phyloP scores from a whole-genome alignment of 2,888 invertebrate species.

The Cephus pulcher region DNA sequence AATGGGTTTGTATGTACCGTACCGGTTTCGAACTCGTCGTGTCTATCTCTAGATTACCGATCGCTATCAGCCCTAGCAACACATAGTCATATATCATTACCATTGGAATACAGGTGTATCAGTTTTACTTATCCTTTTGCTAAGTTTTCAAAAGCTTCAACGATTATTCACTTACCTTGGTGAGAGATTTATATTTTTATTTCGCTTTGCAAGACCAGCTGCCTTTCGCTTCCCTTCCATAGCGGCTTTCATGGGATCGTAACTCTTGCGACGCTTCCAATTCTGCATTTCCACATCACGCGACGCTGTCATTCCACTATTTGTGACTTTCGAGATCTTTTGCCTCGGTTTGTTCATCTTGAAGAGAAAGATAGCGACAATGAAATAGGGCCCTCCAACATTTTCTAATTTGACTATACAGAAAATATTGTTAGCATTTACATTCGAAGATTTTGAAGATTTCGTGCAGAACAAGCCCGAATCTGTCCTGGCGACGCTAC shows the following conservation, averaged over 20 bases:
- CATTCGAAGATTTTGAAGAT: constrained; percentile 35
- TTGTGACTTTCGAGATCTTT: constrained; percentile 69
- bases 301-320: constrained; percentile 78
- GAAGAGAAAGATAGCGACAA: no score
- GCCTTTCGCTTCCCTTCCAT: constrained; percentile 82
- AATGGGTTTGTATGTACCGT: constrained; percentile 35
- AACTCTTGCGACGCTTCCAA: constrained; percentile 95
- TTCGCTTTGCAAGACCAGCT: constrained; percentile 56
- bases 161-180: constrained; percentile 50
- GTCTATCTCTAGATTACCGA: constrained; percentile 55
- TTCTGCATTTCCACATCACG: constrained; percentile 91
- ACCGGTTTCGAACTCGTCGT: constrained; percentile 48
- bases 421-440: no score
- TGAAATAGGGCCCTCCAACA: no score
- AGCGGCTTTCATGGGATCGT: constrained; percentile 95
- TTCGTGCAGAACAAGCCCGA: constrained; percentile 53
- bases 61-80: constrained; percentile 57
- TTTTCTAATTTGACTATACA: no score
- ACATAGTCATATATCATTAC: constrained; percentile 41
- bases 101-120: constrained; percentile 5
- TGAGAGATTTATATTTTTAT: constrained; percentile 45
- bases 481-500: constrained; percentile 49
- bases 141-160: background rate
- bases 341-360: no score
- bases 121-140: no score